These are phyloP conservation scores for Megathymus violae DNA, from an alignment of 1,140 invertebrate genomes.

Conservation along the genomic window DNA sequence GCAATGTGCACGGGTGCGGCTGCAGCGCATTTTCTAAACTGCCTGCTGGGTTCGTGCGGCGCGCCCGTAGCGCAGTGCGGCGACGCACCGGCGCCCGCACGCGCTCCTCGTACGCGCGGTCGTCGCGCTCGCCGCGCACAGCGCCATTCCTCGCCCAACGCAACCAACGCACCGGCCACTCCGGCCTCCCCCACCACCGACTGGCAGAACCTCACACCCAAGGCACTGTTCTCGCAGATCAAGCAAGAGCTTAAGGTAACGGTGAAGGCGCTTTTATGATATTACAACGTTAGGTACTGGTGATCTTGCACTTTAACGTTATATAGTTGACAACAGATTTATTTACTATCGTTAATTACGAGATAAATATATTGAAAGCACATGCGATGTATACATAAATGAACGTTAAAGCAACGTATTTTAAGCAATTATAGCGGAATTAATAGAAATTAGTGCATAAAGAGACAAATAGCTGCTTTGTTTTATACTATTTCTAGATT, in stretches of 20 bases:
- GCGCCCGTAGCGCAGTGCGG: slow-evolving; percentile 85
- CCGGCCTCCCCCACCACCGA: slow-evolving; percentile 85
- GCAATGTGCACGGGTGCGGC: slow-evolving; percentile 94
- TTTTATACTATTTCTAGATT: neutral
- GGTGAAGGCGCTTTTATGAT: too few species aligned
- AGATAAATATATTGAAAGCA: too few species aligned
- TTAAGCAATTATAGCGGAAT: too few species aligned
- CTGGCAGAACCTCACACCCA: slow-evolving; percentile 94
- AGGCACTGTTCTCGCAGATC: slow-evolving; percentile 94
- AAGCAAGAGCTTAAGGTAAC: slow-evolving; percentile 91
- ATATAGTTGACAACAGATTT: too few species aligned
- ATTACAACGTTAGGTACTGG: too few species aligned
- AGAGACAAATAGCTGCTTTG: too few species aligned
- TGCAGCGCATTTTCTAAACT: slow-evolving; percentile 98
- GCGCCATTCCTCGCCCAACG: too few species aligned
- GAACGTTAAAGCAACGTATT: too few species aligned
- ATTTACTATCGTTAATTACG: too few species aligned
- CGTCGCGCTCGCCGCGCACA: slow-evolving; percentile 81
- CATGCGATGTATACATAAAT: too few species aligned
- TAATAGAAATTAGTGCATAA: too few species aligned
- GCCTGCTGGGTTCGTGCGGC: slow-evolving; percentile 91
- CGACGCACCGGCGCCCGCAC: slow-evolving; percentile 51
- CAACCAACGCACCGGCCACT: slow-evolving; percentile 71
- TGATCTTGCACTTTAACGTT: too few species aligned
- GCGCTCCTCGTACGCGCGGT: slow-evolving; percentile 37